A percentile compares a stretch with the other conserved stretches of the same genome.
These are phyloP conservation scores for Periophthalmodon schlosseri DNA, from an alignment of 2,113 vertebrate species.

Conservation along the genomic window DNA sequence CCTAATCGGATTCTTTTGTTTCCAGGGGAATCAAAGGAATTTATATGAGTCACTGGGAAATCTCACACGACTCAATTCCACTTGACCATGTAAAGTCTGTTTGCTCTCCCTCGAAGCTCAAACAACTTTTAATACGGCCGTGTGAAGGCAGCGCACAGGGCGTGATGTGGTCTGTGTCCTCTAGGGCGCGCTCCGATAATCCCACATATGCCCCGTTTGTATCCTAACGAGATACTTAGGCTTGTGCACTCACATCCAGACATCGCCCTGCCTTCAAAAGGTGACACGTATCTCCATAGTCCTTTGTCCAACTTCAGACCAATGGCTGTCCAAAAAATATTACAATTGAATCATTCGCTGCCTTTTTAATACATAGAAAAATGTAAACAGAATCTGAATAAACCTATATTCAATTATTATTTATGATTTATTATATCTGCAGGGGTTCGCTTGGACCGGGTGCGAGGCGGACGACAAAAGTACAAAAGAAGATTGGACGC, in stretches of 20 bases:
- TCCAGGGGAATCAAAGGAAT: conserved; percentile 87
- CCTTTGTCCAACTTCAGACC: background rate
- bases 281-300: background rate
- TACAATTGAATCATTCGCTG: background rate
- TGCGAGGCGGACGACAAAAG: conserved; percentile 95
- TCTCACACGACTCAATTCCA: conserved; percentile 72
- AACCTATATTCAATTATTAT: background rate
- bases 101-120: conserved; percentile 67
- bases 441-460: conserved; percentile 97
- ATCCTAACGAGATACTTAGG: conserved; percentile 45
- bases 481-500: conserved; percentile 94
- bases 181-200: conserved; percentile 56
- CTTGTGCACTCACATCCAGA: conserved; percentile 17
- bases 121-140: conserved; percentile 57
- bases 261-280: background rate
- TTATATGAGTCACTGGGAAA: conserved; percentile 79
- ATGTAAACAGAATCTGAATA: background rate
- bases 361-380: background rate
- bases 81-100: conserved; percentile 74
- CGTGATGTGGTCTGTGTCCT: conserved; percentile 46
- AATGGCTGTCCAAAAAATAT: background rate
- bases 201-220: conserved; percentile 51
- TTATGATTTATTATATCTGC: conserved; percentile 17
- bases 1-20: conserved; percentile 92
- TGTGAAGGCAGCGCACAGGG: conserved; percentile 45